Evolutionary conservation across 2,113 vertebrate species (phyloP).

Genomic region (Lasiurus cinereus): DNA sequence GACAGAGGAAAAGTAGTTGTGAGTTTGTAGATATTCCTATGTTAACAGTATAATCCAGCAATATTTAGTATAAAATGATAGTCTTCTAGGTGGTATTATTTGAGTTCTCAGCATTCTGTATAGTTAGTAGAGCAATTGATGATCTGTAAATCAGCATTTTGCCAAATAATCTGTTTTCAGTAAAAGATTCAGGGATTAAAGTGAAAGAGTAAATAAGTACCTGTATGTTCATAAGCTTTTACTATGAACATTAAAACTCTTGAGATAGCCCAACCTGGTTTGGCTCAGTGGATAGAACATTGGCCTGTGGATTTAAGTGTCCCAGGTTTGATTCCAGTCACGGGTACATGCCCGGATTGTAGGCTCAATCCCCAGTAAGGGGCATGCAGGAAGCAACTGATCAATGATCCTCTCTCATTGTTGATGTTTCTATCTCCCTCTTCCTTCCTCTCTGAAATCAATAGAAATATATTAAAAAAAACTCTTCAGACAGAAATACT

Average conservation of each 20-base stretch:
- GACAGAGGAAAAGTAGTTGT: neutral
- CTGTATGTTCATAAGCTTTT: neutral
- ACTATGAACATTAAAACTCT: slow-evolving; percentile 2
- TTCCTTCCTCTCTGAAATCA: too few relatives aligned
- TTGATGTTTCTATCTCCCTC: too few relatives aligned
- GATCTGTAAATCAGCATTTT: neutral
- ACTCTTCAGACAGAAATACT: neutral
- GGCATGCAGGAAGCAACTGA: too few relatives aligned
- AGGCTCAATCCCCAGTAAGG: too few relatives aligned
- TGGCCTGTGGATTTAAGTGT: too few relatives aligned
- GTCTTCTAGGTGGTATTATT: neutral
- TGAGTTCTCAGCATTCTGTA: neutral
- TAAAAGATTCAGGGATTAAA: neutral
- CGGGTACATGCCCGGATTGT: too few relatives aligned
- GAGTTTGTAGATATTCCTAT: neutral
- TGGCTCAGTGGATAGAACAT: too few relatives aligned
- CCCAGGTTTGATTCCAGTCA: too few relatives aligned
- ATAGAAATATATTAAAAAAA: too few relatives aligned
- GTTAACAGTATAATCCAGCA: neutral
- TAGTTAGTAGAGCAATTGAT: neutral
- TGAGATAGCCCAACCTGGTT: neutral
- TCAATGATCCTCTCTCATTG: too few relatives aligned
- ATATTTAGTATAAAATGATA: neutral
- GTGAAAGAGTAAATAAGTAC: neutral
- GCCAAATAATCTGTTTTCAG: neutral